Percentiles rank a stretch among this genome's conserved stretches.
phyloP scores from a whole-genome alignment of 2,797 vertebrate genomes.

The Sebastes iracundus region DNA sequence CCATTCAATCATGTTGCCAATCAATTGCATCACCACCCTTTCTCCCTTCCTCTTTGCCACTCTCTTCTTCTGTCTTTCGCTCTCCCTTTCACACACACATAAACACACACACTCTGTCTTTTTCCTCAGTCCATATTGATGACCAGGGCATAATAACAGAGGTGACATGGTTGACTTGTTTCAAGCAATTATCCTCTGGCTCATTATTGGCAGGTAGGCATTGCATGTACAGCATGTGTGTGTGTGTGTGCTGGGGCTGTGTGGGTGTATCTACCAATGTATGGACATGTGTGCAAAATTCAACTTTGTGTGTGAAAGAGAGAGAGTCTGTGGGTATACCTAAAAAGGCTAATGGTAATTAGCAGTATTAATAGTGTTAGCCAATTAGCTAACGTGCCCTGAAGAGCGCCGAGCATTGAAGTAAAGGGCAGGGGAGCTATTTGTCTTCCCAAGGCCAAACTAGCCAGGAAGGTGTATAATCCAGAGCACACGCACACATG shows the following conservation, averaged over 20 bases:
- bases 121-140: constrained; percentile 50
- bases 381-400: constrained; percentile 47
- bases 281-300: not conserved
- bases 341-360: constrained; percentile 52
- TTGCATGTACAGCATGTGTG: constrained; percentile 1
- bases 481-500: not conserved
- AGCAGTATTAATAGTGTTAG: constrained; percentile 45
- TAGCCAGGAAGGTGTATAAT: not conserved
- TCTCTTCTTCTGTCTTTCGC: not conserved
- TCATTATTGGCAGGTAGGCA: constrained; percentile 50
- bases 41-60: not conserved
- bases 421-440: constrained; percentile 37
- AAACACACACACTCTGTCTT: not conserved
- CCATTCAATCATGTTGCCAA: constrained; percentile 38
- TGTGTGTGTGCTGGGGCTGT: not conserved
- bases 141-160: constrained; percentile 40
- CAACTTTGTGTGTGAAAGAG: not conserved
- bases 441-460: constrained; percentile 44
- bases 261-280: not conserved
- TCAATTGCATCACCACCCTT: constrained; percentile 48
- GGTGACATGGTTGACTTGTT: constrained; percentile 52
- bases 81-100: not conserved
- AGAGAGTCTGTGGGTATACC: not conserved
- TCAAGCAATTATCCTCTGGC: constrained; percentile 46
- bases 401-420: constrained; percentile 29